Percentiles rank a stretch among this genome's conserved stretches.
Evolutionary conservation across 2,888 invertebrate species (phyloP).

Genomic region (Sinohyriopsis cumingii): DNA sequence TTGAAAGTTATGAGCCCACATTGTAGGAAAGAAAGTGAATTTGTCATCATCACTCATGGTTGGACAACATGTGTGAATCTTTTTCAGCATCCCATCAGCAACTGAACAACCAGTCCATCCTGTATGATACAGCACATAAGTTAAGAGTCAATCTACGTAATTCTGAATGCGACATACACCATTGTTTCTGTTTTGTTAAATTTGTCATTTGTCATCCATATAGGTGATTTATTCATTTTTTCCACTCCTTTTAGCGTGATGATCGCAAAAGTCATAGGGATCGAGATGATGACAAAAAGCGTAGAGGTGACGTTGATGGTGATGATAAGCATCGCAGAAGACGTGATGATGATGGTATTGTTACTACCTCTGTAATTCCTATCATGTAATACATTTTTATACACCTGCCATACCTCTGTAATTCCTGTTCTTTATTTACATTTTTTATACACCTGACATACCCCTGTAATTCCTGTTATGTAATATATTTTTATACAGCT

Average conservation of each 20-base stretch:
- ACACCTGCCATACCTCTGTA: neutral
- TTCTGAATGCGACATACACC: too few species aligned
- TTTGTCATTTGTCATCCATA: too few species aligned
- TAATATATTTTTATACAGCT: neutral
- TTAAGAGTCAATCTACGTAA: too few species aligned
- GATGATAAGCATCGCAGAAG: slow-evolving; percentile 29
- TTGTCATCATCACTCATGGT: too few species aligned
- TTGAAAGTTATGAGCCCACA: too few species aligned
- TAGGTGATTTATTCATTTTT: neutral
- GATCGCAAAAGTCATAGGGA: slow-evolving; percentile 25
- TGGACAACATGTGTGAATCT: too few species aligned
- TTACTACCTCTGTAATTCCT: slow-evolving; percentile 2
- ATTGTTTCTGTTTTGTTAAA: too few species aligned
- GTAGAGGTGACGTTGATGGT: slow-evolving; percentile 28
- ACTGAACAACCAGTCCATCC: too few species aligned
- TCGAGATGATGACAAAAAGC: slow-evolving; percentile 35
- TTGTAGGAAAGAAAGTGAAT: too few species aligned
- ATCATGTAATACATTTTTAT: neutral
- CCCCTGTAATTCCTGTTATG: neutral
- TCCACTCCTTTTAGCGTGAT: slow-evolving; percentile 17
- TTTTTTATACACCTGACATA: neutral
- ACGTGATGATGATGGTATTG: slow-evolving; percentile 34
- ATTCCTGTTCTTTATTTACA: neutral
- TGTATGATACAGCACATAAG: too few species aligned
- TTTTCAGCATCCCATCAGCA: too few species aligned